These are phyloP conservation scores for Lithodes maja DNA, from an alignment of 2,888 invertebrate genomes.

Conservation along the genomic window DNA sequence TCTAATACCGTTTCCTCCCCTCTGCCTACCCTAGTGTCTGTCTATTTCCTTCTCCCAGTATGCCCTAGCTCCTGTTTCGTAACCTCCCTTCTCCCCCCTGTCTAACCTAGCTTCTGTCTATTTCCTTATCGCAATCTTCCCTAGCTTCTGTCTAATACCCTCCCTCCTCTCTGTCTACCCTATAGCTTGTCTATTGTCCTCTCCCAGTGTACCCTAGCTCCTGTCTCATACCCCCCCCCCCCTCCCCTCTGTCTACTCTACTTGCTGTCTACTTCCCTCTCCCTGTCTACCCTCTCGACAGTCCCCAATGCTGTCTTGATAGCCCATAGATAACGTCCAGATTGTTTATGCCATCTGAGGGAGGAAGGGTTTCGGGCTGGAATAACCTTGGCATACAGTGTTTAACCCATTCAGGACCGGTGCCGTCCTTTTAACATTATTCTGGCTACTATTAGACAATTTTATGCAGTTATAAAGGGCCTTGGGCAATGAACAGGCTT, in stretches of 20 bases:
- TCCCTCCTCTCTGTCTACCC: not conserved
- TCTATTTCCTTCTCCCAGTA: not conserved
- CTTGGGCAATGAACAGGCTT: too few species aligned
- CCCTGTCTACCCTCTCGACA: conserved; percentile 32
- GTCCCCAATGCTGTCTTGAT: conserved; percentile 31
- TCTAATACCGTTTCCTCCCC: not conserved
- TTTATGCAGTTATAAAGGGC: too few species aligned
- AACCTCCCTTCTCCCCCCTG: not conserved
- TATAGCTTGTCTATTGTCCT: not conserved
- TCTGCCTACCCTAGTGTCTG: not conserved
- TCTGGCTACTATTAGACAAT: too few species aligned
- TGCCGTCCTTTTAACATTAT: too few species aligned
- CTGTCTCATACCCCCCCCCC: not conserved
- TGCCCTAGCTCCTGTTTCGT: not conserved
- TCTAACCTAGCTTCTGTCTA: not conserved
- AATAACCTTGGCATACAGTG: conserved; percentile 38
- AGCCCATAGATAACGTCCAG: conserved; percentile 18
- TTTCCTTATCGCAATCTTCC: not conserved
- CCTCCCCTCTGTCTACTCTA: conserved; percentile 41
- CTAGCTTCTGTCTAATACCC: not conserved
- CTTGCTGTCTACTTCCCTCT: conserved; percentile 36
- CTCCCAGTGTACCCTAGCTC: not conserved
- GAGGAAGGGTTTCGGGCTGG: conserved; percentile 28
- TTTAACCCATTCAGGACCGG: not conserved
- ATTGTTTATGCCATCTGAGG: conserved; percentile 33